Evolutionary conservation across 53 echinoderm and acorn worm genomes (phyloP), one percentile per base, ranked within the genome.

Genomic region (Echinometra lucunter): DNA sequence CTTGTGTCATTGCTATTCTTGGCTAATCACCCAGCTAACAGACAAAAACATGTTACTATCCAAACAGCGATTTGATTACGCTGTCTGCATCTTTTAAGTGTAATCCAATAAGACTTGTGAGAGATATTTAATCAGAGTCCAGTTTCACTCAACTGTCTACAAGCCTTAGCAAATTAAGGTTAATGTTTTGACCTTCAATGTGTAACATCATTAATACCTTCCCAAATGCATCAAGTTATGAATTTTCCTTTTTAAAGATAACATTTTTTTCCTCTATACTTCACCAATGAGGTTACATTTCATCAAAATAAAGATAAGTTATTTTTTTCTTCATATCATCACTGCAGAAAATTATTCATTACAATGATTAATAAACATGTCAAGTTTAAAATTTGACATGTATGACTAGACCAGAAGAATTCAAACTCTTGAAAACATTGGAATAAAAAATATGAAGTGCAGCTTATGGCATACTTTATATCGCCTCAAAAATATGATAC

Each of bases 21-120:
- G 38, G 81, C 81, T 81, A 40, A 42, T 81, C 44, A 0, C 10
- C 28, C 3, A 32, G 12, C 88, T 16, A 53, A 18, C 55, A 88
- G 57, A 32, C 53, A 32, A 15, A 40, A 88, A 15, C 56, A 88
- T 55, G 57, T 57, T 5, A 34, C 55, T 57, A 23, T 88, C 88
- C 16, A 40, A 56, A 34, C 49, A 53, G 30, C 21, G 49, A 88
- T 88, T 88, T 32, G 15, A 88, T 88, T 88, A 88, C 35, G 30
- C 55, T 32, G 32, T 88, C 88, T 88, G 53, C 25, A 13, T 88
- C 88, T 53, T 88, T 16, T 32, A 88, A 44, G 9, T 2, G 55
- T 88, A 88, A 88, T 88, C 88, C 38, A 88, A 88, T 88, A 88
- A 88, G 88, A 55, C 88, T 53, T 55, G 85, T 47, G 85, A 45